Evolutionary conservation across 2,888 invertebrate species (phyloP).

Genomic region (Lochmaea crataegi): DNA sequence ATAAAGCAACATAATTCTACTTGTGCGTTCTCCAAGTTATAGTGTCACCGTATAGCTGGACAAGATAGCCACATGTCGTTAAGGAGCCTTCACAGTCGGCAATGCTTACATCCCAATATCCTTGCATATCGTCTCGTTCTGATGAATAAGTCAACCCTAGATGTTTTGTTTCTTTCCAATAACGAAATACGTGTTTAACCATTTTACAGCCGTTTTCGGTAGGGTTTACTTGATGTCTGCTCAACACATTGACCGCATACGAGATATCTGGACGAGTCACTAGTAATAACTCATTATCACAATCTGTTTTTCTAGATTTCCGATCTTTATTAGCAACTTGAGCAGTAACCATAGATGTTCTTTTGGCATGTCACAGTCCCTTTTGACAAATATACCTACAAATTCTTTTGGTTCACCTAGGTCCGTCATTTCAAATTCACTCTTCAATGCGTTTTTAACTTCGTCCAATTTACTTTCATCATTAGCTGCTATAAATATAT

Average conservation of each 20-base stretch:
- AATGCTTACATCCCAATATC: conserved; percentile 42
- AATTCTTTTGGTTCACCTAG: conserved; percentile 9
- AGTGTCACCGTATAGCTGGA: conserved; percentile 25
- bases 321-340: conserved; percentile 41
- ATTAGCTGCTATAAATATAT: too few species aligned
- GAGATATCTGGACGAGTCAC: too few species aligned
- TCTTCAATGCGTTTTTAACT: background rate
- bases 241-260: too few species aligned
- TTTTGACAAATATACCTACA: background rate
- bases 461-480: too few species aligned
- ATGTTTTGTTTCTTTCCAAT: too few species aligned
- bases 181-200: too few species aligned
- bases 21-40: conserved; percentile 18
- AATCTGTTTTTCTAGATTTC: conserved; percentile 5
- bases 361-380: conserved; percentile 13
- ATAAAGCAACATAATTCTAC: conserved; percentile 9
- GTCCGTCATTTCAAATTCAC: conserved; percentile 22
- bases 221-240: too few species aligned
- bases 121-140: conserved; percentile 37
- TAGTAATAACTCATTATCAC: background rate
- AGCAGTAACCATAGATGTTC: conserved; percentile 40
- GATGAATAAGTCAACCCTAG: conserved; percentile 18
- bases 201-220: too few species aligned
- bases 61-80: conserved; percentile 30
- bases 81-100: conserved; percentile 9